These are phyloP conservation scores for Cataglyphis rosenhaueri DNA, from an alignment of 2,888 invertebrate species.

Conservation along the genomic window DNA sequence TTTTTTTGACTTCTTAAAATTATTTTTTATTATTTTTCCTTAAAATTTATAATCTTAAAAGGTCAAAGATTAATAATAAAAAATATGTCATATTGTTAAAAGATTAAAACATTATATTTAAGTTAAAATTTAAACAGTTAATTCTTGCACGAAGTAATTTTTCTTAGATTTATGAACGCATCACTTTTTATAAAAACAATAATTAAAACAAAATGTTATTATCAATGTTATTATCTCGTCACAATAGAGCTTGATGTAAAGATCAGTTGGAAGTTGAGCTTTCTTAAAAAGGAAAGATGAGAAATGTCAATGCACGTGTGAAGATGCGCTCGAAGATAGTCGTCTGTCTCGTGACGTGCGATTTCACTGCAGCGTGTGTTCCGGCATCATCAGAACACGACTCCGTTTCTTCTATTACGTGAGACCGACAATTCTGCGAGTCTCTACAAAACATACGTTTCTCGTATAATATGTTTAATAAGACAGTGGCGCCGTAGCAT, in stretches of 20 bases:
- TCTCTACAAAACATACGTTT: background rate
- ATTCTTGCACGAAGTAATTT: background rate
- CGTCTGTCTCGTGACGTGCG: conserved; percentile 54
- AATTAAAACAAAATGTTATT: background rate
- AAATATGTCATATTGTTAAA: background rate
- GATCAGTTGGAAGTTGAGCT: conserved; percentile 5
- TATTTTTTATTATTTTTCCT: background rate
- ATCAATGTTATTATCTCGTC: background rate
- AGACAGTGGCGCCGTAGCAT: background rate
- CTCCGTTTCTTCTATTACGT: conserved; percentile 57
- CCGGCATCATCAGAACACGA: conserved; percentile 62
- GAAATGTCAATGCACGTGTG: conserved; percentile 25
- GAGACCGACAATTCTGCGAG: conserved; percentile 8
- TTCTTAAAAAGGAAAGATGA: conserved; percentile 40
- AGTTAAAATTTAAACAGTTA: background rate
- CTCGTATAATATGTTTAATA: background rate
- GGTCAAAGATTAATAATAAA: background rate
- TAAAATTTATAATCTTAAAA: conserved; percentile 6
- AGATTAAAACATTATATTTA: background rate
- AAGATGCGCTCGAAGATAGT: conserved; percentile 34
- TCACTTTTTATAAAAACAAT: background rate
- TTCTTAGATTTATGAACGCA: background rate
- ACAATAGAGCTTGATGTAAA: background rate
- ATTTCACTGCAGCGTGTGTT: conserved; percentile 60
- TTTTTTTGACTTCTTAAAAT: background rate